Conservation (phyloP, 1,140 invertebrate genomes). For the Brachionus calyciflorus region DNA sequence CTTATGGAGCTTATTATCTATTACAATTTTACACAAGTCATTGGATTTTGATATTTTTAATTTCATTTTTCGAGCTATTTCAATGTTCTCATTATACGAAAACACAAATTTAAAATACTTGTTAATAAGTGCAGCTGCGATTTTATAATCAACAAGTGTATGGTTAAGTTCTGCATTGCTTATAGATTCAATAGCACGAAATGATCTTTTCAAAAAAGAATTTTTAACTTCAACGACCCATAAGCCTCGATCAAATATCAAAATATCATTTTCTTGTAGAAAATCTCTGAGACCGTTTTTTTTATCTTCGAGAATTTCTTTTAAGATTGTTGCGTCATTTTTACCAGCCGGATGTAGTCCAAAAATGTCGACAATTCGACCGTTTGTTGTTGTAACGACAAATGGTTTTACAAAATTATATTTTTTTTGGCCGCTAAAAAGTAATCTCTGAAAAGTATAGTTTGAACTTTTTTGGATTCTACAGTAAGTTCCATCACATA, state of each 20-base stretch:
- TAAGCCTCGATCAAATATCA: background rate
- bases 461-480: background rate
- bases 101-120: too few relatives aligned
- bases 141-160: too few relatives aligned
- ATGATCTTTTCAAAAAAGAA: background rate
- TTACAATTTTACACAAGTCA: too few relatives aligned
- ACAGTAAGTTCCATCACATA: conserved; percentile 3
- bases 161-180: too few relatives aligned
- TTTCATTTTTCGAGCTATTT: too few relatives aligned
- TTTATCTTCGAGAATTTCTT: conserved; percentile 1
- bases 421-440: background rate
- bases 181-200: too few relatives aligned
- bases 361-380: background rate
- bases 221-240: background rate
- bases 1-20: too few relatives aligned
- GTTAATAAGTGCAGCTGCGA: too few relatives aligned
- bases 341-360: background rate
- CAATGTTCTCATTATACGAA: too few relatives aligned
- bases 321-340: conserved; percentile 4
- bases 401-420: background rate
- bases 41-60: too few relatives aligned
- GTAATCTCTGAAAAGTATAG: background rate
- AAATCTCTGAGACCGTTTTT: conserved; percentile 9
- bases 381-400: background rate
- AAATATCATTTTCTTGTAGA: background rate